A percentile compares a stretch with the other conserved stretches of the same genome.
Evolutionary conservation across 2,113 vertebrate species (phyloP).

Genomic region (Anolis carolinensis): DNA sequence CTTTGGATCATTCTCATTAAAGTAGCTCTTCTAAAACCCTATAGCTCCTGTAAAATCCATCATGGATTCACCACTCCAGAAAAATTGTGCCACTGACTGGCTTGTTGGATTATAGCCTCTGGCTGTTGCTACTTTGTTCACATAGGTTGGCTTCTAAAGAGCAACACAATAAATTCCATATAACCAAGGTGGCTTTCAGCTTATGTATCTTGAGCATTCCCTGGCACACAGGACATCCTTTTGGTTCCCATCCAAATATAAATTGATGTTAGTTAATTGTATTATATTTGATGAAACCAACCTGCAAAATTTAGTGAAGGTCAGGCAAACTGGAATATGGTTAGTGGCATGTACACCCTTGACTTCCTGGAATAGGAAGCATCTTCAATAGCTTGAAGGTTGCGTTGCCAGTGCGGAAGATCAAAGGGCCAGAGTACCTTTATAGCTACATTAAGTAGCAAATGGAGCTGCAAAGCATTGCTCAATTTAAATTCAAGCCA

Average conservation of each 20-base stretch:
- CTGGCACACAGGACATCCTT: not conserved
- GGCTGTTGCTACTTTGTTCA: no score
- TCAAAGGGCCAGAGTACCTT: constrained; percentile 63
- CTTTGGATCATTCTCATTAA: no score
- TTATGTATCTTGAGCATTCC: not conserved
- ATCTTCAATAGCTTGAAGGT: constrained; percentile 59
- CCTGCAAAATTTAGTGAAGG: constrained; percentile 46
- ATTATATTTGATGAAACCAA: constrained; percentile 24
- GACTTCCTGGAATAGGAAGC: constrained; percentile 50
- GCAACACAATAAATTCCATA: no score
- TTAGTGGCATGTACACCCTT: constrained; percentile 19
- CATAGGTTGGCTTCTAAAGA: no score
- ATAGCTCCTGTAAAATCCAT: no score
- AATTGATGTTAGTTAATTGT: not conserved
- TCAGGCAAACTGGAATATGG: constrained; percentile 29
- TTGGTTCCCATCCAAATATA: not conserved
- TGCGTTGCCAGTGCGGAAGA: constrained; percentile 53
- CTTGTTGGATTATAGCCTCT: no score
- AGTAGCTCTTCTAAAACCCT: no score
- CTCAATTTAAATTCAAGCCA: constrained; percentile 64
- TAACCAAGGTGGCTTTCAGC: no score
- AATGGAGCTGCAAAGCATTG: constrained; percentile 67
- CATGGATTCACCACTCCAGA: no score
- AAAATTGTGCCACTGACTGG: no score
- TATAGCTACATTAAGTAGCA: constrained; percentile 72